A percentile compares a stretch with the other conserved stretches of the same genome.
phyloP scores from a whole-genome alignment of 2,888 invertebrate species.

The Diaprepes abbreviatus region DNA sequence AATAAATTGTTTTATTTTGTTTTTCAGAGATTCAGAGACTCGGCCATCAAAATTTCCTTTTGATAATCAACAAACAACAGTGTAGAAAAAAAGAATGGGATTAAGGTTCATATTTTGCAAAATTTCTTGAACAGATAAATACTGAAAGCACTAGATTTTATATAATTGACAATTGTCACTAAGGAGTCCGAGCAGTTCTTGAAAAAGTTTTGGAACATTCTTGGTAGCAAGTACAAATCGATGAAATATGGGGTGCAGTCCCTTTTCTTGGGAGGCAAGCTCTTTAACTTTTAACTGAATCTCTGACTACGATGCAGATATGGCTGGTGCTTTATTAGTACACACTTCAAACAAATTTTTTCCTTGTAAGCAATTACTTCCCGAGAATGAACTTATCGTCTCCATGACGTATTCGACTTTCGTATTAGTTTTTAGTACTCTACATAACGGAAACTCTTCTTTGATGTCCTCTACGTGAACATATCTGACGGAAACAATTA shows the following conservation, averaged over 20 bases:
- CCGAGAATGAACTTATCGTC: no score
- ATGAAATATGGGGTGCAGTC: background rate
- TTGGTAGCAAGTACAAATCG: constrained; percentile 9
- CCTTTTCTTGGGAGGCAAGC: constrained; percentile 31
- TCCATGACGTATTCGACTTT: no score
- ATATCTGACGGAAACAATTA: no score
- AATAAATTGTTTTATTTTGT: constrained; percentile 5
- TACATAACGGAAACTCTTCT: no score
- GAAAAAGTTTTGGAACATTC: constrained; percentile 21
- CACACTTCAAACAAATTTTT: constrained; percentile 48
- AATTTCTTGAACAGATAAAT: constrained; percentile 30
- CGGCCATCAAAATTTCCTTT: constrained; percentile 45
- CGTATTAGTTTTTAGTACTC: no score
- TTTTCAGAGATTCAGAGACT: constrained; percentile 21
- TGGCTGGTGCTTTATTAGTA: constrained; percentile 25
- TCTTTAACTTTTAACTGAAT: constrained; percentile 31
- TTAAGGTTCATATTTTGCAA: constrained; percentile 28
- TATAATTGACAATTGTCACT: constrained; percentile 34
- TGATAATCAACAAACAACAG: constrained; percentile 45
- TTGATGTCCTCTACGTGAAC: no score
- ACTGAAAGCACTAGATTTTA: constrained; percentile 34
- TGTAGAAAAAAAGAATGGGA: constrained; percentile 43
- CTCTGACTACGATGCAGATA: constrained; percentile 34
- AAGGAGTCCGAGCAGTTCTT: constrained; percentile 34
- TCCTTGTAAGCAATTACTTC: constrained; percentile 24